Evolutionary conservation across 2,888 invertebrate species (phyloP), one percentile per base, ranked within the genome.

Genomic region (Perizoma flavofasciatum): DNA sequence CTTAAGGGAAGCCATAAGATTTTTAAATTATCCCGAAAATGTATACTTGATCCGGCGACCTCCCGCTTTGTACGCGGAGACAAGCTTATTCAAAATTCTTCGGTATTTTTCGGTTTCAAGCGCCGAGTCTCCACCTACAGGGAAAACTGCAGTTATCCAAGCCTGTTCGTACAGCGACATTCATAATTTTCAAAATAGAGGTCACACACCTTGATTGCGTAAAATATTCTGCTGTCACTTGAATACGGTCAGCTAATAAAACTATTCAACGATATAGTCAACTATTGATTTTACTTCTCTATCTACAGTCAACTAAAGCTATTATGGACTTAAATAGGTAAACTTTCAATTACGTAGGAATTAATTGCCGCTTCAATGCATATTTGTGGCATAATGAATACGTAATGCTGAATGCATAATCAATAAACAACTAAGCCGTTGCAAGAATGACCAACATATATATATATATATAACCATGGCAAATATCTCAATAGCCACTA

Each of bases 181-280:
- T 22, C 0, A 41, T 7, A 44, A 7, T 44, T 49, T 54, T 59
- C 41, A 3, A 41, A 50, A 41, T 39, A 33, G 47, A 48, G 55
- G 43, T 60, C 54, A 50, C 49, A 39, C 49, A 53, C 57, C 11
- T 44, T 9, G 7, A 11, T 54, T 50, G 32, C 32, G 45, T 45
- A 59, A 53, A 22, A 22, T 22, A 22, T 22, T 49, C 50, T 62
- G 58, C 48, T 62, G 61, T 59, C 60, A 55, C 51, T 37, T 58
- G 51, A 45, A 47, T 60, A 58, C 44, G 52, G 54, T 52, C 54
- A 52, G 52, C 41, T 51, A 61, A 59, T 68, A 63, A 59, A 68
- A 49, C 43, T 10, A 59, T 35, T 11, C 32, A 48, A 62, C 45
- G 50, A 63, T 40, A 65, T 63, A 56, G 58, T 66, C 51, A 60